phyloP scores from a whole-genome alignment of 2,113 vertebrate species.

The Lucifuga dentata region DNA sequence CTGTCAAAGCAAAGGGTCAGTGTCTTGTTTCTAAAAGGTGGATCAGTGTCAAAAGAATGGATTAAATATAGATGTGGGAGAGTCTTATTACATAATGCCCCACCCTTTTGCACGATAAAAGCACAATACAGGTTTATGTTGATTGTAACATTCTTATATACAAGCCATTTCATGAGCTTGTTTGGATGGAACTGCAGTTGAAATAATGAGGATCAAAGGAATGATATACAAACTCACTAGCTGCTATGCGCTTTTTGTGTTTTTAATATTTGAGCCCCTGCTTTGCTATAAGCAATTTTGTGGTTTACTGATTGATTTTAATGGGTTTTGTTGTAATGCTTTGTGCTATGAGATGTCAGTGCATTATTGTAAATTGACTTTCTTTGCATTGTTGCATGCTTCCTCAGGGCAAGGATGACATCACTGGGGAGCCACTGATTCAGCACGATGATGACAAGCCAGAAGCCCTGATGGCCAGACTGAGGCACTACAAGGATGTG shows the following conservation, averaged over 20 bases:
- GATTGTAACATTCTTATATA: too few species aligned
- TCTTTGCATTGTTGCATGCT: neutral
- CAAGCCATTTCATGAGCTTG: too few species aligned
- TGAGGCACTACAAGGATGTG: slow-evolving; percentile 95
- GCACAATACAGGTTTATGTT: too few species aligned
- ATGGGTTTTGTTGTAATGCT: neutral
- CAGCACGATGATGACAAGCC: slow-evolving; percentile 93
- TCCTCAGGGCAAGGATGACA: slow-evolving; percentile 90
- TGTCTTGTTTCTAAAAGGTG: slow-evolving; percentile 5
- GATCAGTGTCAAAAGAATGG: neutral
- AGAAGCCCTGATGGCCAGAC: slow-evolving; percentile 88
- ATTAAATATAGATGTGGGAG: slow-evolving; percentile 8
- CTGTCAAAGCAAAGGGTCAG: neutral
- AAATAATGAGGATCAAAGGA: too few species aligned
- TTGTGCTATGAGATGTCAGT: neutral
- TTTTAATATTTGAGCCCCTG: too few species aligned
- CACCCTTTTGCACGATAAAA: neutral
- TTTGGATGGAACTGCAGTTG: too few species aligned
- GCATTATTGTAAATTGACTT: neutral
- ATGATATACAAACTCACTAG: too few species aligned
- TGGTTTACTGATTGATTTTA: slow-evolving; percentile 3
- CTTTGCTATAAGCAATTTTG: neutral
- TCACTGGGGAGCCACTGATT: slow-evolving; percentile 90
- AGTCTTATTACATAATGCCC: neutral
- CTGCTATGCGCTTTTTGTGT: too few species aligned